Evolutionary conservation across 2,888 invertebrate species (phyloP), one percentile per base, ranked within the genome.

Genomic region (Celastrina argiolus): DNA sequence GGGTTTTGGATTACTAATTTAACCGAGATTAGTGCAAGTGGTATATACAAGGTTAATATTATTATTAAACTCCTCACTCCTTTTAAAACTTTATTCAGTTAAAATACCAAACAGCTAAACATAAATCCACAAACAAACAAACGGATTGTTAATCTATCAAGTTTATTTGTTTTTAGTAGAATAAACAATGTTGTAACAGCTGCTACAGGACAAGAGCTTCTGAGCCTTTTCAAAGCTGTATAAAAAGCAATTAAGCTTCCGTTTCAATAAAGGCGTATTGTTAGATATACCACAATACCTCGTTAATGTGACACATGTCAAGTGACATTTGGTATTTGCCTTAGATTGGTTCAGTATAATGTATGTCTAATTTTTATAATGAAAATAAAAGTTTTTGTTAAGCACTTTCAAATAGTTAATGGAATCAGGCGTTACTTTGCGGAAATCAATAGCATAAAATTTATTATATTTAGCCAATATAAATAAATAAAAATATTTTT

Each of bases 161-260:
- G 10, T 2, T 45, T 16, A 31, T 59, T 39, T 39, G 61, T 39
- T 61, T 61, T 61, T 61, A 28, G 18, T 18, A 39, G 39, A 34
- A 34, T 59, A 18, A 36, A 58, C 28, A 58, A 59, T 59, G 59
- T 59, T 18, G 10, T 18, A 61, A 61, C 61, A 61, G 61, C 61
- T 61, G 61, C 12, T 10, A 5, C 12, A 18, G 16, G 12, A 61
- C 16, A 34, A 61, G 36, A 6, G 61, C 61, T 36, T 61, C 12
- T 39, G 36, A 61, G 18, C 36, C 59, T 28, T 59, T 36, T 36
- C 36, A 59, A 61, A 51, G 51, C 51, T 51, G 5, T 41, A 51
- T 51, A 51, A 51, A 51, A 51, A 51, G 51, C 61, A 39, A 39
- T 61, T 36, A 61, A 39, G 61, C 61, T 61, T 61, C 61, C 61